Evolutionary conservation across 2,113 vertebrate species (phyloP).

Genomic region (Tricholaema leucomelas): DNA sequence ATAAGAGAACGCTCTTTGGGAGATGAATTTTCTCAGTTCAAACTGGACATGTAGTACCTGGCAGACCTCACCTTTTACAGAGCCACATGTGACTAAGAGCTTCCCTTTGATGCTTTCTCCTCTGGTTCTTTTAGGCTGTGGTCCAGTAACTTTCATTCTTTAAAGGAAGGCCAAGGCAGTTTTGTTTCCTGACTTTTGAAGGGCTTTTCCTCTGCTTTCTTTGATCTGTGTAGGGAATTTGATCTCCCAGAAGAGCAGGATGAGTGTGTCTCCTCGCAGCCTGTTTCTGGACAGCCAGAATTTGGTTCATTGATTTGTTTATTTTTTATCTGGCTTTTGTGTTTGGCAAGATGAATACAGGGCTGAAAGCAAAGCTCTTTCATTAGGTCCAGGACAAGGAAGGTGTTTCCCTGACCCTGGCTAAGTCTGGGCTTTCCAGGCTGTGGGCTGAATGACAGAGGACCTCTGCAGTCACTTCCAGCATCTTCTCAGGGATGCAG

Average conservation of each 20-base stretch:
- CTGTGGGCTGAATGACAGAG: not conserved
- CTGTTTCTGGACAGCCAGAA: not conserved
- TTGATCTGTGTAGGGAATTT: constrained; percentile 68
- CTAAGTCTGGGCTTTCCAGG: not conserved
- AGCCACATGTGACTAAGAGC: not conserved
- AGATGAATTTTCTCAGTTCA: not conserved
- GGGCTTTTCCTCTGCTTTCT: constrained; percentile 65
- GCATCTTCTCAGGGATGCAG: not conserved
- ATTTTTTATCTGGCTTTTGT: constrained; percentile 46
- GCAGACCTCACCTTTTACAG: constrained; percentile 49
- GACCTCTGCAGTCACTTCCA: not conserved
- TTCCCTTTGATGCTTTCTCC: constrained; percentile 53
- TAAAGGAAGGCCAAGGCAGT: constrained; percentile 56
- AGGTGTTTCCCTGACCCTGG: constrained; percentile 18
- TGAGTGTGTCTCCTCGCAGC: constrained; percentile 43
- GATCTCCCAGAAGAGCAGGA: constrained; percentile 61
- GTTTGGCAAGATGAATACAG: not conserved
- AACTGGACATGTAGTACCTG: constrained; percentile 32
- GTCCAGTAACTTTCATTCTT: constrained; percentile 70
- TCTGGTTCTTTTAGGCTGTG: constrained; percentile 54
- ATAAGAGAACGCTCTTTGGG: not conserved
- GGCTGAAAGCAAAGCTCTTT: not conserved
- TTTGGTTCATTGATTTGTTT: constrained; percentile 56
- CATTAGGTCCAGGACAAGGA: not conserved
- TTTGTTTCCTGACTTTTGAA: constrained; percentile 70